These are phyloP conservation scores for Sinocyclocheilus rhinocerous DNA, from an alignment of 2,113 vertebrate species.

Conservation along the genomic window DNA sequence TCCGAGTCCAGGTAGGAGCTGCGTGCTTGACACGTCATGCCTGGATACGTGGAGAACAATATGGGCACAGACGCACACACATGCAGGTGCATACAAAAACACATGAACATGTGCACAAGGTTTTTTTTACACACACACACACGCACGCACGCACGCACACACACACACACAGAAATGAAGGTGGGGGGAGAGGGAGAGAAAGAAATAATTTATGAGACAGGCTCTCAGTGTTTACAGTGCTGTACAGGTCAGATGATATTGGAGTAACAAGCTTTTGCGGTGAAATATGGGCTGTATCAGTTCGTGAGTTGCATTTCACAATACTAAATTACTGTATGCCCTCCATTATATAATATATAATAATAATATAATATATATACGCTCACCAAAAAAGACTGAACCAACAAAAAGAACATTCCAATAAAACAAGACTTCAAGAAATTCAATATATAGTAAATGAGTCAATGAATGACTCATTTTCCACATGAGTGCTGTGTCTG, in stretches of 20 bases:
- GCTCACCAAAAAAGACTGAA: no score
- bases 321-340: no score
- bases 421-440: no score
- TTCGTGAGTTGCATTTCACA: no score
- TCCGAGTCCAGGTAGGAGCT: conserved; percentile 96
- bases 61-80: conserved; percentile 42
- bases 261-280: neutral
- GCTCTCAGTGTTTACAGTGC: neutral
- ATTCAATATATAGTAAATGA: no score
- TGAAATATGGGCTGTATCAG: neutral
- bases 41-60: conserved; percentile 64
- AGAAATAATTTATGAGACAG: neutral
- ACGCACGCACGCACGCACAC: conserved; percentile 17
- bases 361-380: no score
- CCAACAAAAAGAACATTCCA: no score
- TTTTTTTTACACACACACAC: no score
- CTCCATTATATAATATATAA: no score
- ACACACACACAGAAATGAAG: neutral
- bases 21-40: conserved; percentile 97
- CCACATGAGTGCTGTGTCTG: no score
- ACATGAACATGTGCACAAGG: neutral
- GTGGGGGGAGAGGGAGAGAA: neutral
- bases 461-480: no score
- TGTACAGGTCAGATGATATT: neutral
- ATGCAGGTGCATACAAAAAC: neutral